A percentile compares a stretch with the other conserved stretches of the same genome.
phyloP scores from a whole-genome alignment of 1,140 invertebrate species.

The Drosophila repletoides region DNA sequence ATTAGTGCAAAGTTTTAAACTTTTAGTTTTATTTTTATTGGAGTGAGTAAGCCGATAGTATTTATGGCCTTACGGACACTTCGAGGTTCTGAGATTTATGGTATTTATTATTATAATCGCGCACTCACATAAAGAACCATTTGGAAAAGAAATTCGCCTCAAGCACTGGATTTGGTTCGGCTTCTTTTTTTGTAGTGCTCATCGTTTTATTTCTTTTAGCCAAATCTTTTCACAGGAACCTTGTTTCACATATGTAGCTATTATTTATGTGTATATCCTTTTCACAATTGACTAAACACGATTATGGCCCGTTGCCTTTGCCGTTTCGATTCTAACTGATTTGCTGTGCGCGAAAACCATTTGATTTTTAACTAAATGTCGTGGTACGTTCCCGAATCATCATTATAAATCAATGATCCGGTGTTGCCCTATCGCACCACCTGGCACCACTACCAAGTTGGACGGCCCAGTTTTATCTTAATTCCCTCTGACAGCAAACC shows the following conservation, averaged over 20 bases:
- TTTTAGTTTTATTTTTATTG: neutral
- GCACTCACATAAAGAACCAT: slow-evolving; percentile 81
- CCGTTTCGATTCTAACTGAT: slow-evolving; percentile 52
- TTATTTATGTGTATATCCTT: slow-evolving; percentile 41
- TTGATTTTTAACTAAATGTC: slow-evolving; percentile 63
- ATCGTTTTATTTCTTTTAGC: slow-evolving; percentile 39
- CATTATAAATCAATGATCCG: slow-evolving; percentile 74
- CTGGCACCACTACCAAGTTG: slow-evolving; percentile 38
- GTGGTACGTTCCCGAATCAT: slow-evolving; percentile 49
- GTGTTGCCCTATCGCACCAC: slow-evolving; percentile 39
- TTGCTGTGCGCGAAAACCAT: slow-evolving; percentile 29
- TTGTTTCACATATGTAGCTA: neutral
- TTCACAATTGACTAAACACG: slow-evolving; percentile 2
- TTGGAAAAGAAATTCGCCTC: slow-evolving; percentile 77
- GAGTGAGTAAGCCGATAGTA: neutral
- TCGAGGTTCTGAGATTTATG: slow-evolving; percentile 17
- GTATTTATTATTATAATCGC: neutral
- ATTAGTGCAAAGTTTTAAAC: neutral
- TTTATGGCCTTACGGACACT: slow-evolving; percentile 13
- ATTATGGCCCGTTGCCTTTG: slow-evolving; percentile 31
- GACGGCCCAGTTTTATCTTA: slow-evolving; percentile 67
- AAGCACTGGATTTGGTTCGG: slow-evolving; percentile 73
- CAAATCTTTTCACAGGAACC: neutral
- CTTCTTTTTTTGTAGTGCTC: slow-evolving; percentile 43
- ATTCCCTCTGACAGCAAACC: slow-evolving; percentile 68